These are phyloP conservation scores for Menidia menidia DNA, from an alignment of 2,797 vertebrate species.

Conservation along the genomic window DNA sequence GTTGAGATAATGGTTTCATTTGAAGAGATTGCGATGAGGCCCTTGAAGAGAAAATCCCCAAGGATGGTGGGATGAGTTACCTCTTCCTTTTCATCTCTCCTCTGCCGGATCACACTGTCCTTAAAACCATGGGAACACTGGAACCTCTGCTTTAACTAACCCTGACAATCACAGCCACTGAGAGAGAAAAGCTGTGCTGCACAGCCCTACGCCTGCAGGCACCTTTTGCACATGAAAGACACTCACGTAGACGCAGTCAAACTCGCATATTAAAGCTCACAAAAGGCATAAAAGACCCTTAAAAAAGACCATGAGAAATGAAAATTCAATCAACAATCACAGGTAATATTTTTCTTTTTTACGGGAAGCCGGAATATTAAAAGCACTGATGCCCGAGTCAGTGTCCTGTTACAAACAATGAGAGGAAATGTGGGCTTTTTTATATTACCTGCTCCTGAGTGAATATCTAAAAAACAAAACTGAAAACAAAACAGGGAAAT, in stretches of 20 bases:
- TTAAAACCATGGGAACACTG: constrained; percentile 50
- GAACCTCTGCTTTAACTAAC: constrained; percentile 66
- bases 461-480: constrained; percentile 49
- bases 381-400: constrained; percentile 27
- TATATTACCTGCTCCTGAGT: constrained; percentile 57
- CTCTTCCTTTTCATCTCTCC: constrained; percentile 57
- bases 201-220: constrained; percentile 50
- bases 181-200: constrained; percentile 39
- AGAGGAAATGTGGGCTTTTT: constrained; percentile 31
- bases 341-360: constrained; percentile 36
- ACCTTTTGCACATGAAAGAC: constrained; percentile 47
- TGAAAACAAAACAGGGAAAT: constrained; percentile 48
- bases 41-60: constrained; percentile 64
- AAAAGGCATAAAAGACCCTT: constrained; percentile 31
- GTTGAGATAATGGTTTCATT: constrained; percentile 77
- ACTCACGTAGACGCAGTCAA: constrained; percentile 32
- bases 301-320: constrained; percentile 20
- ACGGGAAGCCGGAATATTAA: constrained; percentile 37
- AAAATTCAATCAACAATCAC: constrained; percentile 53
- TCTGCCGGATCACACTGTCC: constrained; percentile 41
- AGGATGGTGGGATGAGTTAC: constrained; percentile 60
- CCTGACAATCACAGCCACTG: constrained; percentile 57
- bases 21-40: constrained; percentile 64
- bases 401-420: constrained; percentile 28
- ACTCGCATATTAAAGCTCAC: constrained; percentile 32